Conservation (phyloP, 1,140 invertebrate species). For the Meloidogyne floridensis region DNA sequence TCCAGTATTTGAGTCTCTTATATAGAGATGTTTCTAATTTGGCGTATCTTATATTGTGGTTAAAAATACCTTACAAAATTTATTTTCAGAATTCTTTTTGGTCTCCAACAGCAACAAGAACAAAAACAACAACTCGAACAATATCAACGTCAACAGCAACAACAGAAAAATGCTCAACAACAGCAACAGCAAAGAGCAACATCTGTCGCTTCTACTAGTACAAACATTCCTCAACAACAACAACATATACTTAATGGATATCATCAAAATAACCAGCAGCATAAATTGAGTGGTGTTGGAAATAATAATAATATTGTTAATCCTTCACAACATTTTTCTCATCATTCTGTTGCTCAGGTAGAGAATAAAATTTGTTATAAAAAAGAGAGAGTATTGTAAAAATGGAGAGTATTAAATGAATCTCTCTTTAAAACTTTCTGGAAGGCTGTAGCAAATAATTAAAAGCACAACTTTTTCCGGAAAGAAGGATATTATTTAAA, state of each 20-base stretch:
- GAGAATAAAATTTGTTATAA: not conserved
- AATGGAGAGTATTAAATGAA: too few relatives aligned
- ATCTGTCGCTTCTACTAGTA: constrained; percentile 26
- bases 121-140: constrained; percentile 42
- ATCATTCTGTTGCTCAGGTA: not conserved
- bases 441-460: too few relatives aligned
- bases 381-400: too few relatives aligned
- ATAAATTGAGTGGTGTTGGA: not conserved
- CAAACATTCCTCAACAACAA: constrained; percentile 1
- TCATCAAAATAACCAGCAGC: not conserved
- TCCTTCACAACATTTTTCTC: not conserved
- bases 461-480: too few relatives aligned
- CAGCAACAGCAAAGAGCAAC: constrained; percentile 21
- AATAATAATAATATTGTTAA: not conserved
- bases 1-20: too few relatives aligned
- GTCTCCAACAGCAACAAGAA: constrained; percentile 33
- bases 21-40: too few relatives aligned
- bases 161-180: constrained; percentile 29
- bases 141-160: constrained; percentile 42
- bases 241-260: constrained; percentile 10
- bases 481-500: too few relatives aligned
- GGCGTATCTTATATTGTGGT: too few relatives aligned
- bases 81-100: constrained; percentile 23
- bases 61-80: not conserved
- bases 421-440: too few relatives aligned